phyloP scores from a whole-genome alignment of 2,797 vertebrate genomes.

The Pelodytes ibericus region DNA sequence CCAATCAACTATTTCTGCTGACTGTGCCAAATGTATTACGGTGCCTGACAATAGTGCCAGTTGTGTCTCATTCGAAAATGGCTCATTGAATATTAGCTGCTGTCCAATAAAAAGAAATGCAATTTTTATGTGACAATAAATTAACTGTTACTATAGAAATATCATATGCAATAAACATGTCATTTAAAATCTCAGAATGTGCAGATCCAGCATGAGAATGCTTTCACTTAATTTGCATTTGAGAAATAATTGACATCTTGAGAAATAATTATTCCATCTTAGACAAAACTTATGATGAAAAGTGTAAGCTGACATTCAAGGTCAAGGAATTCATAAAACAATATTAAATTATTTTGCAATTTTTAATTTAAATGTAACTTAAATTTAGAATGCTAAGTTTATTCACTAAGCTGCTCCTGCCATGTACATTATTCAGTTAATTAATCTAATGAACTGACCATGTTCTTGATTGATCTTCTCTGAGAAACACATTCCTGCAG shows the following conservation, averaged over 20 bases:
- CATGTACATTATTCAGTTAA: background rate
- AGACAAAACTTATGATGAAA: background rate
- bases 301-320: background rate
- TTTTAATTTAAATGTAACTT: background rate
- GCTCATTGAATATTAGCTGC: too few species aligned
- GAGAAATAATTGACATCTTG: background rate
- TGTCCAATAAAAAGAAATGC: too few species aligned
- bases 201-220: too few species aligned
- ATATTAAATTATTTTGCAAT: background rate
- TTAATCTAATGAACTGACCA: background rate
- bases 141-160: too few species aligned
- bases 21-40: too few species aligned
- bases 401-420: background rate
- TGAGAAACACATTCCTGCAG: background rate
- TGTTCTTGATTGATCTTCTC: background rate
- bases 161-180: too few species aligned
- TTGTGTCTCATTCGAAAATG: too few species aligned
- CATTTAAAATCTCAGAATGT: too few species aligned
- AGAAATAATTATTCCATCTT: background rate
- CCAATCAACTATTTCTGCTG: too few species aligned
- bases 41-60: too few species aligned
- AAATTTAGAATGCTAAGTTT: background rate
- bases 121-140: too few species aligned
- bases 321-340: background rate
- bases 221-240: too few species aligned